phyloP scores from a whole-genome alignment of 1,140 invertebrate species.

The Rhagoletis zephyria region DNA sequence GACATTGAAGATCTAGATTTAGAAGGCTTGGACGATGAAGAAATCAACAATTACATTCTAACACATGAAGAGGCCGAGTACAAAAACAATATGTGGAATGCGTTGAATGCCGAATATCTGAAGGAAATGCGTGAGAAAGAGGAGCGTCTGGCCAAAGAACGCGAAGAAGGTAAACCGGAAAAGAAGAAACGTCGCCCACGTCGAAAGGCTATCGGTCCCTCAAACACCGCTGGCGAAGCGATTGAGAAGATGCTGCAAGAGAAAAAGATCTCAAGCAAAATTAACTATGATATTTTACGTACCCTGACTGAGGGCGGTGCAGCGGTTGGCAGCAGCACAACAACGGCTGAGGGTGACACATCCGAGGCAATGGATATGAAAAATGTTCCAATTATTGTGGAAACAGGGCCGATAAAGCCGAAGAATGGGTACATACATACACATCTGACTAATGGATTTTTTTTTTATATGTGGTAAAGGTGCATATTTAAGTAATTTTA shows the following conservation, averaged over 20 bases:
- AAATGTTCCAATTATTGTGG: conserved; percentile 62
- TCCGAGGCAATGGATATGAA: conserved; percentile 56
- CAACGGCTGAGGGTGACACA: not conserved
- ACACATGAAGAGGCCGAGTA: conserved; percentile 83
- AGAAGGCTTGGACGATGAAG: conserved; percentile 88
- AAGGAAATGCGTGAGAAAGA: conserved; percentile 88
- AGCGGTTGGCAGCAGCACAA: conserved; percentile 42
- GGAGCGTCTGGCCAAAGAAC: conserved; percentile 82
- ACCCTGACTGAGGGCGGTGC: conserved; percentile 74
- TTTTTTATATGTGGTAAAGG: not conserved
- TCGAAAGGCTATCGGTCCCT: conserved; percentile 78
- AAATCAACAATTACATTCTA: conserved; percentile 91
- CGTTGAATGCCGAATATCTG: conserved; percentile 87
- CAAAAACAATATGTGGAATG: conserved; percentile 89
- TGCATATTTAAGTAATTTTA: not conserved
- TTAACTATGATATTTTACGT: conserved; percentile 97
- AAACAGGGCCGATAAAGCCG: conserved; percentile 63
- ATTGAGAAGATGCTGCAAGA: conserved; percentile 95
- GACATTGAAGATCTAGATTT: conserved; percentile 82
- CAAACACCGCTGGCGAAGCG: conserved; percentile 90
- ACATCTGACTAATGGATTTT: not conserved
- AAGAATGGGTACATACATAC: conserved; percentile 57
- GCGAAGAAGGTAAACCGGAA: conserved; percentile 85
- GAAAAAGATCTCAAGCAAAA: conserved; percentile 95
- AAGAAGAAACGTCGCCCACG: conserved; percentile 80